Conservation (phyloP, 2,113 vertebrate species). For the Psettodes erumei region DNA sequence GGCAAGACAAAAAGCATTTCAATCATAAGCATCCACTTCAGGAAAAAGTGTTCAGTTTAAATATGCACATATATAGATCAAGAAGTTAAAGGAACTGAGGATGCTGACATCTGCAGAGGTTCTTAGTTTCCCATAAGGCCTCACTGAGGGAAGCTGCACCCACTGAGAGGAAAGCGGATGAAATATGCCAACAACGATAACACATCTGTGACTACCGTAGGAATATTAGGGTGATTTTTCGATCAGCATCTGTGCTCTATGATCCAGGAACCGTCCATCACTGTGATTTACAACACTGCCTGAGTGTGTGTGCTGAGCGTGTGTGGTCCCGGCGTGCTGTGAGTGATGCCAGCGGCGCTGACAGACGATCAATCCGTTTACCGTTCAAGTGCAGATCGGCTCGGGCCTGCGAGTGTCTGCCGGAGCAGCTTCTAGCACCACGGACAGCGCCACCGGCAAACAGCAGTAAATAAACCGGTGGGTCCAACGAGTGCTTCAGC, state of each 20-base stretch:
- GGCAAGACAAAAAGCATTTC: neutral
- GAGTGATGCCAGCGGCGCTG: conserved; percentile 66
- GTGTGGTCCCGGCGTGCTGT: conserved; percentile 47
- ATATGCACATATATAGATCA: neutral
- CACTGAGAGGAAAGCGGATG: neutral
- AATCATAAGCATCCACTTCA: neutral
- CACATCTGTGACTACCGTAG: conserved; percentile 48
- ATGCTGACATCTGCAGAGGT: neutral
- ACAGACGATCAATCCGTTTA: conserved; percentile 77
- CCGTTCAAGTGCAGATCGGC: conserved; percentile 70
- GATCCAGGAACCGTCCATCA: conserved; percentile 50
- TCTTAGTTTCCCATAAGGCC: neutral
- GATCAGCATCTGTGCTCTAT: conserved; percentile 24
- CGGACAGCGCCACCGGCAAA: conserved; percentile 66
- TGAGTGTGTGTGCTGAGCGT: neutral
- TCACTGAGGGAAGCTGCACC: conserved; percentile 17
- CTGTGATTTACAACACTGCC: conserved; percentile 56
- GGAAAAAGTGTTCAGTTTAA: neutral
- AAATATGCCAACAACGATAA: conserved; percentile 37
- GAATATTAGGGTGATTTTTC: conserved; percentile 54
- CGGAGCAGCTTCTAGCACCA: conserved; percentile 72
- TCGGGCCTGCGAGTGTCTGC: conserved; percentile 38
- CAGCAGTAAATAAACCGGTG: neutral
- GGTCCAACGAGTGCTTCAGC: neutral
- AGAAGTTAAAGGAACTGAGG: neutral